Conservation (phyloP, 2,113 vertebrate species). For the Puntigrus tetrazona region DNA sequence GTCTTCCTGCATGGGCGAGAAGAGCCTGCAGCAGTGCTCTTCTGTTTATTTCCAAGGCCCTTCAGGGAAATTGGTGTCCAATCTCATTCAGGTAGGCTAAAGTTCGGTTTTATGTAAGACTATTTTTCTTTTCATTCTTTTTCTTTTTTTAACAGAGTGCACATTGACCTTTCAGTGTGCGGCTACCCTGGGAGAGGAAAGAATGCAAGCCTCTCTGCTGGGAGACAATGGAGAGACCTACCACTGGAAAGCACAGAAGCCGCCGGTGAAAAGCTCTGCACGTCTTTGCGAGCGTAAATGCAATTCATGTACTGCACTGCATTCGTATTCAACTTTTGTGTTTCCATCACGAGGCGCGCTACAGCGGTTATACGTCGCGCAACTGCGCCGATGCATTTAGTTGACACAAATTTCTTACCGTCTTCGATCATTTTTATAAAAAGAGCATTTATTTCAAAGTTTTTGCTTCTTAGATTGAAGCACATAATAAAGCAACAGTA, state of each 20-base stretch:
- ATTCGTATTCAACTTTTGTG: slow-evolving; percentile 3
- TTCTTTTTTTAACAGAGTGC: slow-evolving; percentile 64
- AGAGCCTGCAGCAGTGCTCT: slow-evolving; percentile 39
- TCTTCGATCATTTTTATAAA: slow-evolving; percentile 76
- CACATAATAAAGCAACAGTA: slow-evolving; percentile 99
- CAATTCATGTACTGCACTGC: background rate
- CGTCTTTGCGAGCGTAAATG: slow-evolving; percentile 19
- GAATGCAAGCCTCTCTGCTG: slow-evolving; percentile 50
- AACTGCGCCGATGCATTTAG: background rate
- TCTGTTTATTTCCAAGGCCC: slow-evolving; percentile 54
- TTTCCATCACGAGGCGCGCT: background rate
- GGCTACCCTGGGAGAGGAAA: slow-evolving; percentile 56
- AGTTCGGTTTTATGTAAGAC: slow-evolving; percentile 37
- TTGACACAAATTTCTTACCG: slow-evolving; percentile 20
- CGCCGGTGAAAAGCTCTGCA: slow-evolving; percentile 20
- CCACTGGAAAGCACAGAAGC: slow-evolving; percentile 42
- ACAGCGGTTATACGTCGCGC: background rate
- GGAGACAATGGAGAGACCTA: slow-evolving; percentile 50
- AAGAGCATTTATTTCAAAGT: slow-evolving; percentile 96
- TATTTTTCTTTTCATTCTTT: slow-evolving; percentile 33
- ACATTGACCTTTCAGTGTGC: slow-evolving; percentile 68
- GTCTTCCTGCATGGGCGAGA: slow-evolving; percentile 25
- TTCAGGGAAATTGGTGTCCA: slow-evolving; percentile 47
- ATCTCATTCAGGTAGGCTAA: slow-evolving; percentile 41
- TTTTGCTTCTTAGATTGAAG: slow-evolving; percentile 96